Percentiles rank a stretch among this genome's conserved stretches.
phyloP scores from a whole-genome alignment of 2,113 vertebrate genomes.

The Pelodiscus sinensis region DNA sequence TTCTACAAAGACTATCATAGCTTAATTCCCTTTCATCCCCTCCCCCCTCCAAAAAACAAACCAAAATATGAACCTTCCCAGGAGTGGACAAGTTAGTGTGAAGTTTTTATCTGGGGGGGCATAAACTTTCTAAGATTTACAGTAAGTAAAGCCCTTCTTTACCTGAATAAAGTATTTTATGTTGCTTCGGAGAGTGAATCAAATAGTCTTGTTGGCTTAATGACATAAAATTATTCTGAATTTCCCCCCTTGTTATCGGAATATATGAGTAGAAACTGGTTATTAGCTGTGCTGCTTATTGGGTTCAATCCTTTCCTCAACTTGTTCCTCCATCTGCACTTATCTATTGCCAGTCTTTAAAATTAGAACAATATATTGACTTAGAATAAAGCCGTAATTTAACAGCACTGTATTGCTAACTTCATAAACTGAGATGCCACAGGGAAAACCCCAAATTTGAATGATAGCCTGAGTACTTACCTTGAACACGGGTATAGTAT shows the following conservation, averaged over 20 bases:
- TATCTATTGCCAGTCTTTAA: constrained; percentile 41
- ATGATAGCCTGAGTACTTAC: constrained; percentile 48
- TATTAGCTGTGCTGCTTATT: constrained; percentile 60
- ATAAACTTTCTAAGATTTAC: constrained; percentile 77
- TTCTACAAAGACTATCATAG: constrained; percentile 81
- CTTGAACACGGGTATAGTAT: not conserved
- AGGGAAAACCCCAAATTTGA: constrained; percentile 59
- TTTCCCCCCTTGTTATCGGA: constrained; percentile 66
- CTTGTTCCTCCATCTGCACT: constrained; percentile 43
- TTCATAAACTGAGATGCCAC: constrained; percentile 64
- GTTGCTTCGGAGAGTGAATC: constrained; percentile 62
- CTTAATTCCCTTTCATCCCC: constrained; percentile 43
- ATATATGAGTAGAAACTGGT: constrained; percentile 58
- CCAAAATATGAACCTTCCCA: constrained; percentile 69
- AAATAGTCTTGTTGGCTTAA: constrained; percentile 64
- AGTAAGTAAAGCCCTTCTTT: constrained; percentile 48
- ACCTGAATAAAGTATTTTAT: constrained; percentile 64
- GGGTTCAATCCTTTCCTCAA: constrained; percentile 30
- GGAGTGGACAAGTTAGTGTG: constrained; percentile 70
- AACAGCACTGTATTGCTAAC: constrained; percentile 53
- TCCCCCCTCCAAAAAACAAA: constrained; percentile 57
- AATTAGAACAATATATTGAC: constrained; percentile 37
- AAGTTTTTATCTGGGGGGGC: constrained; percentile 66
- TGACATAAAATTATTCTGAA: constrained; percentile 75
- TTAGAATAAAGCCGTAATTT: constrained; percentile 63